Evolutionary conservation across 2,113 vertebrate species (phyloP).

Genomic region (Percina caprodes): DNA sequence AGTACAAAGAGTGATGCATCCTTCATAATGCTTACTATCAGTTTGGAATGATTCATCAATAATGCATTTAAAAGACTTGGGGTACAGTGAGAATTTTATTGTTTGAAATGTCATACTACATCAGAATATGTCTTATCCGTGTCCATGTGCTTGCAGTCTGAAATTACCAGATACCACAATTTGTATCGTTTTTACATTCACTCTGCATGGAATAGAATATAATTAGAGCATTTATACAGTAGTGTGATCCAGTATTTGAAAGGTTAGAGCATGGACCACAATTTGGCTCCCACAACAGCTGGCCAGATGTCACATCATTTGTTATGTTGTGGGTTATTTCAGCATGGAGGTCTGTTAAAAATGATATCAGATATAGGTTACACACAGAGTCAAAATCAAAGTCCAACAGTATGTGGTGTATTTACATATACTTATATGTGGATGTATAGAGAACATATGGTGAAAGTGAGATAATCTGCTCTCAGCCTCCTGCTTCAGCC

Average conservation of each 20-base stretch:
- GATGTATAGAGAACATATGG: slow-evolving; percentile 42
- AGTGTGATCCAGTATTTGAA: slow-evolving; percentile 25
- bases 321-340: slow-evolving; percentile 34
- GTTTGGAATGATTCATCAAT: neutral
- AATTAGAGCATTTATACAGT: neutral
- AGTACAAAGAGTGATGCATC: neutral
- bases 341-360: slow-evolving; percentile 20
- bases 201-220: neutral
- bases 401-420: neutral
- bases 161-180: neutral
- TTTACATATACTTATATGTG: slow-evolving; percentile 14
- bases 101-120: neutral
- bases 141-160: neutral
- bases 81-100: neutral
- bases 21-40: neutral
- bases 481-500: slow-evolving; percentile 38
- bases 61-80: neutral
- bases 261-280: slow-evolving; percentile 10
- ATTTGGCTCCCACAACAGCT: slow-evolving; percentile 25
- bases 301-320: slow-evolving; percentile 43
- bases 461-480: slow-evolving; percentile 56
- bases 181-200: neutral
- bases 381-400: neutral
- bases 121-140: neutral
- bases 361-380: slow-evolving; percentile 28